Conservation (phyloP, 2,113 vertebrate species). For the Ancistrus triradiatus region DNA sequence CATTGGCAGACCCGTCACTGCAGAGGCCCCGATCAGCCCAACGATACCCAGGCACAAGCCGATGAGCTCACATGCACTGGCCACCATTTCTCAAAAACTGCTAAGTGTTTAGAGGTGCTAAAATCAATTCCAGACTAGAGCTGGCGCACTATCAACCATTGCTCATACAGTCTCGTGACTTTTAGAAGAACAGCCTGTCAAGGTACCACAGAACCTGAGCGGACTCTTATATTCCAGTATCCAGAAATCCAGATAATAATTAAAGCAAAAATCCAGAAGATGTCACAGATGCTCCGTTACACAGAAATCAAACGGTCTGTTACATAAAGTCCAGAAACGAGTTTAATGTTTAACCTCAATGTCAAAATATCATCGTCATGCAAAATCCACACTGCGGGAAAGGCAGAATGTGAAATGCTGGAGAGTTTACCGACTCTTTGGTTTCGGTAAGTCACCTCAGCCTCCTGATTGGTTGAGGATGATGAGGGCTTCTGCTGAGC, state of each 20-base stretch:
- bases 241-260: too few relatives aligned
- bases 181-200: too few relatives aligned
- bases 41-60: constrained; percentile 72
- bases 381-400: too few relatives aligned
- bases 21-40: constrained; percentile 74
- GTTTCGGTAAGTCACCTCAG: constrained; percentile 53
- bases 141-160: too few relatives aligned
- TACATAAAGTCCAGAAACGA: neutral
- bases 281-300: neutral
- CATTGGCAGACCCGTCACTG: constrained; percentile 81
- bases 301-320: neutral
- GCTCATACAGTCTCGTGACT: too few relatives aligned
- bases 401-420: neutral
- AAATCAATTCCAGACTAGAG: too few relatives aligned
- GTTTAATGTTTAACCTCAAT: neutral
- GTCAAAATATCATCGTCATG: neutral
- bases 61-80: constrained; percentile 66
- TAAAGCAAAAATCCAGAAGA: too few relatives aligned
- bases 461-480: constrained; percentile 54
- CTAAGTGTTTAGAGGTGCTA: too few relatives aligned
- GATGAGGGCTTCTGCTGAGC: constrained; percentile 57
- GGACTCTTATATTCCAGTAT: too few relatives aligned
- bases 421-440: neutral
- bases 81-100: constrained; percentile 72
- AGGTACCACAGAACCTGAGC: too few relatives aligned